Conservation (phyloP, 2,888 invertebrate species). For the Rhopalosiphum nymphaeae region DNA sequence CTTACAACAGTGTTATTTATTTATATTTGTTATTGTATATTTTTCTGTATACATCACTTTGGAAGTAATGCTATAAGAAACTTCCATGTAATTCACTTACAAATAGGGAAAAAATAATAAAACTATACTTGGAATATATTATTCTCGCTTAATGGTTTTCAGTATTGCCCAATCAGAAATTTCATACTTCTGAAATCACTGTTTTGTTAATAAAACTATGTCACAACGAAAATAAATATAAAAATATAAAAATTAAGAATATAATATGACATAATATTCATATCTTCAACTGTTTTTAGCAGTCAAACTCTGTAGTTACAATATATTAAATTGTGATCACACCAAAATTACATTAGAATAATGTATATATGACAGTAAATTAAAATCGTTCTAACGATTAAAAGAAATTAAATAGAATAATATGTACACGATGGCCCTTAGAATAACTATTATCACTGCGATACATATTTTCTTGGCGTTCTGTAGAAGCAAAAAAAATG, state of each 20-base stretch:
- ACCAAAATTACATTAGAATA: neutral
- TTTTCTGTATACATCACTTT: neutral
- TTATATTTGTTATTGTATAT: neutral
- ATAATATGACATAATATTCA: neutral
- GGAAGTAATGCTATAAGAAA: neutral
- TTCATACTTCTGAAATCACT: neutral
- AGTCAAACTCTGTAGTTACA: neutral
- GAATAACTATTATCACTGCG: neutral
- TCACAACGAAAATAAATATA: neutral
- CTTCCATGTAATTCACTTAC: neutral
- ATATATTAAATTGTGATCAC: neutral
- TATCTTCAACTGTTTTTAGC: neutral
- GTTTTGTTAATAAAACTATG: neutral
- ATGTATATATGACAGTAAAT: neutral
- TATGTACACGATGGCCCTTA: neutral
- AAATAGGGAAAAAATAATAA: neutral
- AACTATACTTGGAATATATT: neutral
- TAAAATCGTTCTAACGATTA: neutral
- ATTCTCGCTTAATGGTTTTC: neutral
- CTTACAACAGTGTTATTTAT: neutral
- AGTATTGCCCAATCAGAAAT: neutral
- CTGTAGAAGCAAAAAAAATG: neutral
- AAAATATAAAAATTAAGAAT: neutral
- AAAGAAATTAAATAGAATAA: neutral
- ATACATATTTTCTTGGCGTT: neutral